A percentile compares a stretch with the other conserved stretches of the same genome.
These are phyloP conservation scores for Mesoligia furuncula DNA, from an alignment of 2,888 invertebrate genomes.

Conservation along the genomic window DNA sequence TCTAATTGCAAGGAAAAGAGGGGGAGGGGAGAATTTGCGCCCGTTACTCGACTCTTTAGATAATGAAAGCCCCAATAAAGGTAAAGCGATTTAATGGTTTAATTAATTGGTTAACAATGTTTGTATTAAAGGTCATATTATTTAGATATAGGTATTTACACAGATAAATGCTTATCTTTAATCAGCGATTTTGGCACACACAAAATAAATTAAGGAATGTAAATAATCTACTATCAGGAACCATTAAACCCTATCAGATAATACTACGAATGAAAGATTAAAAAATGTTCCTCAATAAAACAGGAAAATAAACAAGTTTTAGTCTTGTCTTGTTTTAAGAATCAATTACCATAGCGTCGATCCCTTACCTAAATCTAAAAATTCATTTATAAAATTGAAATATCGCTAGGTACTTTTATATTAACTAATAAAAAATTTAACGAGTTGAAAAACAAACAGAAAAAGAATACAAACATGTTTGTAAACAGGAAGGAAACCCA, in stretches of 20 bases:
- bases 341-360: no score
- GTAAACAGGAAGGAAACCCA: neutral
- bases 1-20: conserved; percentile 56
- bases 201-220: neutral
- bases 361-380: neutral
- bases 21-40: conserved; percentile 69
- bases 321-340: neutral
- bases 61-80: conserved; percentile 70
- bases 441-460: neutral
- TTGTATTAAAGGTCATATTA: neutral
- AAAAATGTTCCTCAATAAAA: conserved; percentile 25
- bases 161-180: conserved; percentile 1
- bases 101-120: conserved; percentile 37
- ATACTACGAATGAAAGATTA: conserved; percentile 23
- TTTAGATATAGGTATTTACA: neutral
- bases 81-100: conserved; percentile 51
- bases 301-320: conserved; percentile 9
- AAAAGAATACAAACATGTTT: neutral
- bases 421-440: neutral
- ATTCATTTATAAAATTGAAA: neutral
- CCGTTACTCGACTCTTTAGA: conserved; percentile 64
- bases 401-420: neutral
- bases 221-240: conserved; percentile 26
- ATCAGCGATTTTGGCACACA: neutral
- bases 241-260: conserved; percentile 38